A percentile compares a stretch with the other conserved stretches of the same genome.
phyloP scores from a whole-genome alignment of 2,888 invertebrate species.

The Rhopalosiphum nymphaeae region DNA sequence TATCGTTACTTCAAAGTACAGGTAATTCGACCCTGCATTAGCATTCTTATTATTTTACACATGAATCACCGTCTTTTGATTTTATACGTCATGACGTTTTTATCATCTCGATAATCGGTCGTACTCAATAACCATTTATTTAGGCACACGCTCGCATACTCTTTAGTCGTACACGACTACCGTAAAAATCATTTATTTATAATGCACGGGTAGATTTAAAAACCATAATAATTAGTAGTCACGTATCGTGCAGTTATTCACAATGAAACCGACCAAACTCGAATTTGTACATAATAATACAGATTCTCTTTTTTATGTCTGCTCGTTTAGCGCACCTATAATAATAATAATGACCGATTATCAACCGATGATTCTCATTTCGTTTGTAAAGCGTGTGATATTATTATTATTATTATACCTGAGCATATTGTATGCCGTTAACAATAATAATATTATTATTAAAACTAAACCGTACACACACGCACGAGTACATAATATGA shows the following conservation, averaged over 20 bases:
- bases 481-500: background rate
- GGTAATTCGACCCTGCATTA: background rate
- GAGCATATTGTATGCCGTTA: background rate
- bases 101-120: background rate
- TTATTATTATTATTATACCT: background rate
- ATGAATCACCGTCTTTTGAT: background rate
- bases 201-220: background rate
- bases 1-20: background rate
- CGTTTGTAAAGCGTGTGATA: background rate
- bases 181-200: background rate
- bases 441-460: background rate
- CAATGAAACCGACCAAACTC: background rate
- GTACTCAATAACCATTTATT: background rate
- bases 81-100: background rate
- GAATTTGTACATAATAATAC: background rate
- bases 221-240: background rate
- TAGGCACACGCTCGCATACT: background rate
- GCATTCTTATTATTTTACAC: background rate
- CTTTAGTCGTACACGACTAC: background rate
- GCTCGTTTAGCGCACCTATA: background rate
- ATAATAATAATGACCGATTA: background rate
- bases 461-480: background rate
- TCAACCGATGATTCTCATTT: background rate
- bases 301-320: background rate
- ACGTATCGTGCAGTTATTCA: background rate